Base-by-base conservation (phyloP, 2,113 vertebrate species). In the Cyanoliseus patagonus region DNA sequence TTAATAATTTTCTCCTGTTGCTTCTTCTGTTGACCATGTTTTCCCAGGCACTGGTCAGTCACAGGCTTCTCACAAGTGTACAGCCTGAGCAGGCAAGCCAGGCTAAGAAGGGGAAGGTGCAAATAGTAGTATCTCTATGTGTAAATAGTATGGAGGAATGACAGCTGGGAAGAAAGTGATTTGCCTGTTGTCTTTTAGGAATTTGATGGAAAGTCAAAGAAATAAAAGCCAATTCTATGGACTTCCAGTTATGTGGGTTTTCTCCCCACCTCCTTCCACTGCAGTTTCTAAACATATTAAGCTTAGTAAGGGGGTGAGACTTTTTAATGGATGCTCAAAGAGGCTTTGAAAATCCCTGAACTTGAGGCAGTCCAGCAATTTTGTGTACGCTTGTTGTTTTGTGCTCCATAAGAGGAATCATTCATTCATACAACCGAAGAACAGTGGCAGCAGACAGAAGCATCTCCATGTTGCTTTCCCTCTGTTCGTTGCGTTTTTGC, bases 401-500 rank as follows among this genome's bases (percentile, higher is more conserved):
- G 91, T 84, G 70, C 57, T 93, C 37, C 77, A 33, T 95, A 46
- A 89, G 49, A 88, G 49, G 39, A 78, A 79, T 86, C 74, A 74
- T 11, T 88, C 86, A 86, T 88, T 83, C 77, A 76, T 73, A 18
- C 67, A 39, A 46, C 37, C 75, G 39, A 80, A 69, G 31, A 89
- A 61, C 74, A 6, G 30, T 63, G 88, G 91, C 91, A 94, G 94
- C 91, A 91, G 67, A 70, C 87, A 95, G 30, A 85, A 73, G 77
- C 86, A 94, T 95, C 74, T 94, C 80, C 94, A 94, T 94, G 94
- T 86, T 88, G 82, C 93, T 96, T 95, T 94, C 33, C 62, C 55
- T 77, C 52, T 75, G 79, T 95, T 92, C 47, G 90, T 74, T 44
- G 42, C 61, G 63, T 73, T 89, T 92, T 93, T 93, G 89, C 75